Evolutionary conservation across 2,888 invertebrate species (phyloP).

Genomic region (Nephrotoma flavescens): DNA sequence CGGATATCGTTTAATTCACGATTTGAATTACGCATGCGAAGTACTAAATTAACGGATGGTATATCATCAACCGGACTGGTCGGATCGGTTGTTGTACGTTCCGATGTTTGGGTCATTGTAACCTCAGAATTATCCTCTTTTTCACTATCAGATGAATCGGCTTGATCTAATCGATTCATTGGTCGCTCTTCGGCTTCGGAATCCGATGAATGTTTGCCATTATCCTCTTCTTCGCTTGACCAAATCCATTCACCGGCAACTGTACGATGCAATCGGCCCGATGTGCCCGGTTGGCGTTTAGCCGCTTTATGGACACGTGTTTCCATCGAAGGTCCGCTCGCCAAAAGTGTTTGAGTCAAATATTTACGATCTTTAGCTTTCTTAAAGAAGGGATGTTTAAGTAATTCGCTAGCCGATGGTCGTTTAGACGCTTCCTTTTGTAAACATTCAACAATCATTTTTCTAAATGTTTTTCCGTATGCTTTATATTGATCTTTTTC

Average conservation of each 20-base stretch:
- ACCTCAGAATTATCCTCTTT: conserved; percentile 32
- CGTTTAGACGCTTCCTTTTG: conserved; percentile 90
- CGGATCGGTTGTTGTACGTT: conserved; percentile 25
- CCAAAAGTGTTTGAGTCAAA: conserved; percentile 69
- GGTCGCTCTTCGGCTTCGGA: conserved; percentile 41
- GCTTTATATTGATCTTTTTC: conserved; percentile 97
- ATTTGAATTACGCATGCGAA: conserved; percentile 79
- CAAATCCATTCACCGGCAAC: conserved; percentile 97
- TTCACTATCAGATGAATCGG: conserved; percentile 44
- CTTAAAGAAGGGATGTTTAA: conserved; percentile 96
- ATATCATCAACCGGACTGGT: conserved; percentile 33
- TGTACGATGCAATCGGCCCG: conserved; percentile 75
- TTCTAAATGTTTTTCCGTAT: conserved; percentile 93
- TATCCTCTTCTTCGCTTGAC: conserved; percentile 88
- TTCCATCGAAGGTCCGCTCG: conserved; percentile 77
- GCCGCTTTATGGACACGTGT: conserved; percentile 75
- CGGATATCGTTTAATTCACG: conserved; percentile 93
- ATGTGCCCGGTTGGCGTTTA: conserved; percentile 74
- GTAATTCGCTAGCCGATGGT: conserved; percentile 86
- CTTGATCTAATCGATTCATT: conserved; percentile 43
- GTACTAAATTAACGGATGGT: conserved; percentile 60
- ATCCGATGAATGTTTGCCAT: conserved; percentile 37
- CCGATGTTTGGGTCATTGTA: conserved; percentile 32
- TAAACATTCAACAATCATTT: conserved; percentile 91
- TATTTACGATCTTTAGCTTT: conserved; percentile 91